These are phyloP conservation scores for Acrocyrtus sp. DNA, from an alignment of 2,888 invertebrate species.

Conservation along the genomic window DNA sequence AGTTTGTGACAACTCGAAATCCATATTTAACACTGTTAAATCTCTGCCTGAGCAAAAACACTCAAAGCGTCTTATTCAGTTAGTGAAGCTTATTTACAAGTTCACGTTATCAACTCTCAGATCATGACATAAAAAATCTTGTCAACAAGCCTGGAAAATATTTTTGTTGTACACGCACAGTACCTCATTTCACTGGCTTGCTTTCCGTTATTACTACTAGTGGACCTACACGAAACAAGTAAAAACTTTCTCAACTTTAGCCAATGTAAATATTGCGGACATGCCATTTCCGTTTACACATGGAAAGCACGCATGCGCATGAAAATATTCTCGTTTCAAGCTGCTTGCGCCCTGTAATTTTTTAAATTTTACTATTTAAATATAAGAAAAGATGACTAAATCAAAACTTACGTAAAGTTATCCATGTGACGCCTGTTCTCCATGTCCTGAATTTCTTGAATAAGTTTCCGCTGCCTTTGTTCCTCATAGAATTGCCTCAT, in stretches of 20 bases:
- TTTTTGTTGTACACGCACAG: too few species aligned
- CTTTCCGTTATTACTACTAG: neutral
- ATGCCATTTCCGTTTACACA: neutral
- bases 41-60: too few species aligned
- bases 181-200: neutral
- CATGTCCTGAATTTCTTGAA: constrained; percentile 92
- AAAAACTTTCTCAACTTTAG: neutral
- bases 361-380: too few species aligned
- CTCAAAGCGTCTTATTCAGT: too few species aligned
- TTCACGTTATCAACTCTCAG: too few species aligned
- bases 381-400: constrained; percentile 1
- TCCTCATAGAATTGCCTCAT: constrained; percentile 93
- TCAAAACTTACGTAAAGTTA: constrained; percentile 78
- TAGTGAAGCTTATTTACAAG: too few species aligned
- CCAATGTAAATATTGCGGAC: neutral
- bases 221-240: neutral
- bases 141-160: too few species aligned
- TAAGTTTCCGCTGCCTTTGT: constrained; percentile 87
- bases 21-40: too few species aligned
- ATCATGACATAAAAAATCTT: too few species aligned
- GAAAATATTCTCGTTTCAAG: too few species aligned
- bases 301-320: neutral
- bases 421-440: constrained; percentile 93
- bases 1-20: too few species aligned
- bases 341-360: too few species aligned